A percentile compares a stretch with the other conserved stretches of the same genome.
phyloP scores from a whole-genome alignment of 2,888 invertebrate species.

The Megaustenia siamemsis region DNA sequence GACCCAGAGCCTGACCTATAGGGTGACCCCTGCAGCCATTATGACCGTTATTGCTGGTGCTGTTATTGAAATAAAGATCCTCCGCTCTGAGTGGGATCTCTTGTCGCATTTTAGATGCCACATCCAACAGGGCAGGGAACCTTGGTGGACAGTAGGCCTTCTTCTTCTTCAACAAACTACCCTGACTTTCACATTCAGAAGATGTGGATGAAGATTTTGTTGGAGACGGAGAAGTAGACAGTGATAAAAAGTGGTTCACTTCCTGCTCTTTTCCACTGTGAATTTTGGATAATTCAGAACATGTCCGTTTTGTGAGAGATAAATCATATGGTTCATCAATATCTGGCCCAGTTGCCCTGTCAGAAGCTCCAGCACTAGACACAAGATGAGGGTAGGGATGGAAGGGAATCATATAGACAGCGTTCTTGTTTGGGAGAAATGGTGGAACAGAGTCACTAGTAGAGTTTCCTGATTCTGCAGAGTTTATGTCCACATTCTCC shows the following conservation, averaged over 20 bases:
- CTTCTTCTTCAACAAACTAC: conserved; percentile 22
- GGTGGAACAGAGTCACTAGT: conserved; percentile 61
- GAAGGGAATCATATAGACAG: conserved; percentile 77
- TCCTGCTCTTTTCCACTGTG: neutral
- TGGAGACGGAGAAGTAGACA: conserved; percentile 27
- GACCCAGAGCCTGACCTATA: conserved; percentile 35
- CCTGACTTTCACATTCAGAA: conserved; percentile 41
- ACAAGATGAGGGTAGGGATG: conserved; percentile 62
- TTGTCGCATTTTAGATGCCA: conserved; percentile 47
- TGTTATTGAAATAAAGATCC: neutral
- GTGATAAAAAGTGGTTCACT: conserved; percentile 11
- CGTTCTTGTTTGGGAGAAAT: conserved; percentile 77
- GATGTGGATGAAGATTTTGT: conserved; percentile 32
- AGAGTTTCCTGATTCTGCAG: conserved; percentile 34
- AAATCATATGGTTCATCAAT: conserved; percentile 57
- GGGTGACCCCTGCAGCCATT: neutral
- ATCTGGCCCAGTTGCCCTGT: conserved; percentile 35
- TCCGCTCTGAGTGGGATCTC: conserved; percentile 46
- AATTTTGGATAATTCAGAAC: conserved; percentile 28
- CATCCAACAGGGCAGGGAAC: conserved; percentile 51
- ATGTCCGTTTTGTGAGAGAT: conserved; percentile 50
- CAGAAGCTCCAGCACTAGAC: conserved; percentile 46
- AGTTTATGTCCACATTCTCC: conserved; percentile 64
- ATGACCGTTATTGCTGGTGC: conserved; percentile 20
- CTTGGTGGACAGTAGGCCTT: conserved; percentile 36